Conservation (phyloP, 1,140 invertebrate genomes). For the Drosophila teissieri region DNA sequence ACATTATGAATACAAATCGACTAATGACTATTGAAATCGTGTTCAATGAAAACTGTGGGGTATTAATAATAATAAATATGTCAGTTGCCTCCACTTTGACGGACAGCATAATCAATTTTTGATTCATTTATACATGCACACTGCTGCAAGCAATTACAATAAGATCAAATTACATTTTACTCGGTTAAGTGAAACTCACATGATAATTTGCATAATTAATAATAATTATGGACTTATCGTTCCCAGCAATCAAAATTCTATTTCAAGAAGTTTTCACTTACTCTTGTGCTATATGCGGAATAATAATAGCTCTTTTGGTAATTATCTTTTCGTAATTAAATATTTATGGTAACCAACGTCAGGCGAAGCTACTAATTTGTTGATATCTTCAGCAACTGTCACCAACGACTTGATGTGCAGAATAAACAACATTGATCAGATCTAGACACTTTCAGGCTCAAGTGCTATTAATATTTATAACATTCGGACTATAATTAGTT, state of each 20-base stretch:
- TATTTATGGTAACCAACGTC: conserved; percentile 9
- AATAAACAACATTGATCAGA: conserved; percentile 5
- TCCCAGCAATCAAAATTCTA: not conserved
- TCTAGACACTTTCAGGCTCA: conserved; percentile 15
- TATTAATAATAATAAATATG: conserved; percentile 20
- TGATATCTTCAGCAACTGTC: conserved; percentile 15
- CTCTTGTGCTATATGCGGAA: not conserved
- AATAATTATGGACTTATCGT: too few species aligned
- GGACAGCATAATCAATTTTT: conserved; percentile 13
- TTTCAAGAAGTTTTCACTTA: not conserved
- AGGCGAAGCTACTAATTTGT: not conserved
- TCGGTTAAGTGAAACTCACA: not conserved
- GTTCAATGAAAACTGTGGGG: conserved; percentile 1
- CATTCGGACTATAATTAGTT: conserved; percentile 31
- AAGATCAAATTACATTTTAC: not conserved
- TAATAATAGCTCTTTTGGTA: too few species aligned
- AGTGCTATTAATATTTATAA: conserved; percentile 43
- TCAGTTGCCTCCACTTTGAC: conserved; percentile 16
- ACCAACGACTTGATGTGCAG: conserved; percentile 20
- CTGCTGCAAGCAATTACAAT: not conserved
- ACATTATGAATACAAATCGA: not conserved
- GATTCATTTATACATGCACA: not conserved
- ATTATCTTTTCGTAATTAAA: conserved; percentile 11
- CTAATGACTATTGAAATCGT: conserved; percentile 5
- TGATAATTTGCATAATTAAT: not conserved